phyloP scores from a whole-genome alignment of 2,113 vertebrate genomes.

The Lepus europaeus region DNA sequence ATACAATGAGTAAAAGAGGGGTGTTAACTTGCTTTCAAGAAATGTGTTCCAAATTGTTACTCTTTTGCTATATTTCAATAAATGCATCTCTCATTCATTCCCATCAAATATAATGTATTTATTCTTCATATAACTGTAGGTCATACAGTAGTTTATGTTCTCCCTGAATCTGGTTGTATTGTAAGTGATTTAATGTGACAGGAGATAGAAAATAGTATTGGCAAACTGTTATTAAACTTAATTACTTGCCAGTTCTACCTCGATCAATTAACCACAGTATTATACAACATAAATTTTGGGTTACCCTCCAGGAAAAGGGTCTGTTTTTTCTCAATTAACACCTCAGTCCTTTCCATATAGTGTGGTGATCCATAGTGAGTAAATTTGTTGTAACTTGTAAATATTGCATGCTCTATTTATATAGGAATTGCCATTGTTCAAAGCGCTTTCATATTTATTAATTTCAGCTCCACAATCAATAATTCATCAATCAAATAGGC shows the following conservation, averaged over 20 bases:
- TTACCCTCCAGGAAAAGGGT: conserved; percentile 11
- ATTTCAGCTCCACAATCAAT: not conserved
- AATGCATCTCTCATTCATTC: not conserved
- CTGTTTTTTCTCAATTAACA: conserved; percentile 65
- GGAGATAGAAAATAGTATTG: conserved; percentile 68
- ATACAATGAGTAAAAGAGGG: not conserved
- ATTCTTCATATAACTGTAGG: not conserved
- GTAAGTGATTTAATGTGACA: conserved; percentile 67
- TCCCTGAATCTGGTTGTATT: conserved; percentile 1
- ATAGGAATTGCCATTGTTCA: not conserved
- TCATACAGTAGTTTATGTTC: conserved; percentile 52
- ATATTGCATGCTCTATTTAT: conserved; percentile 39
- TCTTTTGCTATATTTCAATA: not conserved
- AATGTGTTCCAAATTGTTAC: not conserved
- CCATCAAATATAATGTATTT: not conserved
- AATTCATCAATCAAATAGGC: conserved; percentile 16
- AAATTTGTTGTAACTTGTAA: conserved; percentile 30
- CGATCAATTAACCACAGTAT: conserved; percentile 75
- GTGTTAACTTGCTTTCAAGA: not conserved
- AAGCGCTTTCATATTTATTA: conserved; percentile 36
- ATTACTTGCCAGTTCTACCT: conserved; percentile 66
- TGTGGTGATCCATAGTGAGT: not conserved
- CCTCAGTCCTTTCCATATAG: not conserved
- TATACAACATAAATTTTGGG: conserved; percentile 64
- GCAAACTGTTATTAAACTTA: conserved; percentile 71